Conservation (phyloP, 2,113 vertebrate species). For the Oenanthe melanoleuca region DNA sequence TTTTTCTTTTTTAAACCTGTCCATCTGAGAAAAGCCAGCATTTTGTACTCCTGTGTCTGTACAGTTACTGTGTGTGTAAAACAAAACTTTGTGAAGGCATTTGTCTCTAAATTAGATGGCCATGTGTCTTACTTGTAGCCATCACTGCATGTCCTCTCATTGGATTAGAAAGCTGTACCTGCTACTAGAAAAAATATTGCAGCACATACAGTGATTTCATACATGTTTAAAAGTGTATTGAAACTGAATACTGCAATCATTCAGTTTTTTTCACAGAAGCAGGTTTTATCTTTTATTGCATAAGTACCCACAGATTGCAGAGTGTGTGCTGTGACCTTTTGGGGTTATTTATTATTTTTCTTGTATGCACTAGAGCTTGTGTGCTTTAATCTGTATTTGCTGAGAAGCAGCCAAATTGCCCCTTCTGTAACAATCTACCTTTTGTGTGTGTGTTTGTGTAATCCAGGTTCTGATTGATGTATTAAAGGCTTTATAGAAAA, state of each 20-base stretch:
- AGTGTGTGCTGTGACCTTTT: constrained; percentile 29
- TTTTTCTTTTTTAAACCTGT: background rate
- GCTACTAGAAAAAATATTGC: background rate
- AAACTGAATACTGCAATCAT: background rate
- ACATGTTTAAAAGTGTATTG: background rate
- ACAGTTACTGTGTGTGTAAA: background rate
- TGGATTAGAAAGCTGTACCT: background rate
- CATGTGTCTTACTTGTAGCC: background rate
- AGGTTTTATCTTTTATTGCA: constrained; percentile 13
- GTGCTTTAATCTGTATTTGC: constrained; percentile 59
- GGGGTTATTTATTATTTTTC: constrained; percentile 14
- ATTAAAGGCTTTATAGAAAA: constrained; percentile 31
- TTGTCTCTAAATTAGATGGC: background rate
- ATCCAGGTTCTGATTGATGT: constrained; percentile 55
- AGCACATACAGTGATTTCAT: background rate
- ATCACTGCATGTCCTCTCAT: background rate
- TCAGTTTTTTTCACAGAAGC: constrained; percentile 8
- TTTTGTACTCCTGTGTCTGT: background rate
- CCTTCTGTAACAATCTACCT: constrained; percentile 14
- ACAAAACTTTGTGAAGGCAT: background rate
- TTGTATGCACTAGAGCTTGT: constrained; percentile 29
- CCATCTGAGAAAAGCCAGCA: background rate
- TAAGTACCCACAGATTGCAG: constrained; percentile 3
- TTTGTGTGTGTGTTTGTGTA: constrained; percentile 16
- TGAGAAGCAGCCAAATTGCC: constrained; percentile 61